A percentile compares a stretch with the other conserved stretches of the same genome.
phyloP scores from a whole-genome alignment of 2,113 vertebrate species.

The Istiophorus platypterus region DNA sequence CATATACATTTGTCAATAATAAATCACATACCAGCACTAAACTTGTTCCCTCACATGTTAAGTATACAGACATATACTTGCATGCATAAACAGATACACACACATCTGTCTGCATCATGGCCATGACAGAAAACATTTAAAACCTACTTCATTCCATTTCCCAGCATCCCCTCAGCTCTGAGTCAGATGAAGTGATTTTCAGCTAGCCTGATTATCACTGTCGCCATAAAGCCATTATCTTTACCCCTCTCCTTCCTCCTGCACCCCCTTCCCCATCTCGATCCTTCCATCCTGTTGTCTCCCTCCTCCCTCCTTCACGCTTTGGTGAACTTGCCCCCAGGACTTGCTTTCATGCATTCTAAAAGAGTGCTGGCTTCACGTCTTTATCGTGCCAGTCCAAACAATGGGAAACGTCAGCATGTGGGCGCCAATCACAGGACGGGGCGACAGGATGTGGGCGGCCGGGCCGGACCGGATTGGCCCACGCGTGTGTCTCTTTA shows the following conservation, averaged over 20 bases:
- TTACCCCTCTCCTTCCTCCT: conserved; percentile 28
- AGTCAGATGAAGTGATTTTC: conserved; percentile 70
- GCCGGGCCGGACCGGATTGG: conserved; percentile 46
- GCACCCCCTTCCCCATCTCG: conserved; percentile 1
- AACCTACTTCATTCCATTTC: conserved; percentile 56
- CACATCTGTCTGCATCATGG: conserved; percentile 29
- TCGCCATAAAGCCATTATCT: conserved; percentile 70
- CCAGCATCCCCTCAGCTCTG: conserved; percentile 55
- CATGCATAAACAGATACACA: conserved; percentile 7
- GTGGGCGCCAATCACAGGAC: conserved; percentile 59
- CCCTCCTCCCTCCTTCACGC: conserved; percentile 79
- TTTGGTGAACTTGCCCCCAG: conserved; percentile 72
- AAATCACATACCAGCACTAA: neutral
- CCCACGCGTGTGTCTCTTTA: conserved; percentile 20
- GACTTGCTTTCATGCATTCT: conserved; percentile 77
- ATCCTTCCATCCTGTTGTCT: conserved; percentile 53
- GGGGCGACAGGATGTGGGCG: conserved; percentile 41
- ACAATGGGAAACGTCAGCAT: conserved; percentile 52
- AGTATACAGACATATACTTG: neutral
- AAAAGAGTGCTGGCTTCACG: conserved; percentile 66
- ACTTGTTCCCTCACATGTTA: neutral
- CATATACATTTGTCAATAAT: conserved; percentile 7
- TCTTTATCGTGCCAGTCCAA: conserved; percentile 63
- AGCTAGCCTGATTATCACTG: conserved; percentile 76
- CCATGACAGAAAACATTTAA: conserved; percentile 27